Evolutionary conservation across 2,888 invertebrate genomes (phyloP).

Genomic region (Phalangium opilio): DNA sequence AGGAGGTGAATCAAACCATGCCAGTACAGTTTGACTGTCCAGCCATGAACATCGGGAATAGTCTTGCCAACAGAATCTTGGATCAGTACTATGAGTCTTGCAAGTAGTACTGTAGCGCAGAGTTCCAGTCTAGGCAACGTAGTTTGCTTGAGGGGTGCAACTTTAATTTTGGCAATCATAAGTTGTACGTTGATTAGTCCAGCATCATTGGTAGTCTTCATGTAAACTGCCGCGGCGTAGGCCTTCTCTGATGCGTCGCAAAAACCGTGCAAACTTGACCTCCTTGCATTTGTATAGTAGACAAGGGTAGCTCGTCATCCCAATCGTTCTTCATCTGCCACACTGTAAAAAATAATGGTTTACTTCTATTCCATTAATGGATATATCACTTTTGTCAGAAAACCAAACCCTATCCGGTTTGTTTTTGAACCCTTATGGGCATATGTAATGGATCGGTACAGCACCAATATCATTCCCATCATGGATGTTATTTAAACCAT

Average conservation of each 20-base stretch:
- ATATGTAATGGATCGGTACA: no score
- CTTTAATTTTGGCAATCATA: conserved; percentile 2
- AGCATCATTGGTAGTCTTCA: neutral
- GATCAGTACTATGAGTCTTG: neutral
- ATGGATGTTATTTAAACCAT: no score
- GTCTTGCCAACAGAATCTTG: neutral
- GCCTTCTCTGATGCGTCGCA: conserved; percentile 1
- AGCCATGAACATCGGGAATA: neutral
- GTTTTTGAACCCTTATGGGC: no score
- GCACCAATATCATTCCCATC: no score
- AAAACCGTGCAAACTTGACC: conserved; percentile 2
- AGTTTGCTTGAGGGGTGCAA: conserved; percentile 2
- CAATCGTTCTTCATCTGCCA: no score
- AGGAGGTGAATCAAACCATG: conserved; percentile 7
- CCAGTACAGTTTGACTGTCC: conserved; percentile 12
- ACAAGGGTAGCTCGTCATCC: no score
- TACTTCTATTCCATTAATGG: no score
- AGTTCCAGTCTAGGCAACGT: conserved; percentile 5
- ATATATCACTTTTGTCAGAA: no score
- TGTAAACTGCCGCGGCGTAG: conserved; percentile 1
- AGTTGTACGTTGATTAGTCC: neutral
- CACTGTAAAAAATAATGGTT: no score
- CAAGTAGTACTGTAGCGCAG: conserved; percentile 2
- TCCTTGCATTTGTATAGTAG: no score
- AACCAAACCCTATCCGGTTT: no score